These are phyloP conservation scores for Montipora sp. DNA, from an alignment of 64 coral and sea anemone genomes.

Conservation along the genomic window DNA sequence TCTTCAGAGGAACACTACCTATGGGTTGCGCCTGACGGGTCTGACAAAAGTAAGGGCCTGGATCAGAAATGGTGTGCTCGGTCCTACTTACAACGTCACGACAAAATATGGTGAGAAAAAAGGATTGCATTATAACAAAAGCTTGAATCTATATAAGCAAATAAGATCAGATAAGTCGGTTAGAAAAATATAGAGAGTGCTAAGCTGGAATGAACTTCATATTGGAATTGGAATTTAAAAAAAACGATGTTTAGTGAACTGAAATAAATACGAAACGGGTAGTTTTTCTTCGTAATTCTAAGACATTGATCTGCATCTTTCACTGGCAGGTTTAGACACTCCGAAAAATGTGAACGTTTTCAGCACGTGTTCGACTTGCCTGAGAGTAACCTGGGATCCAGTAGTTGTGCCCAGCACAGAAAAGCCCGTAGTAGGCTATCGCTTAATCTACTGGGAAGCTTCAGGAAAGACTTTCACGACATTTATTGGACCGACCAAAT, in stretches of 20 bases:
- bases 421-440: conserved; percentile 35
- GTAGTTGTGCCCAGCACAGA: neutral
- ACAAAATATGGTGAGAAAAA: conserved; percentile 72
- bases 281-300: too few species aligned
- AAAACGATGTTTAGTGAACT: too few species aligned
- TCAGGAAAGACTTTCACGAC: neutral
- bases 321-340: conserved; percentile 21
- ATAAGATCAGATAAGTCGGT: too few species aligned
- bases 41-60: conserved; percentile 70
- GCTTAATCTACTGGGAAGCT: conserved; percentile 4
- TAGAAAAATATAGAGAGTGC: too few species aligned
- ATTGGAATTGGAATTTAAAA: too few species aligned
- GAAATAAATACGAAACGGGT: too few species aligned
- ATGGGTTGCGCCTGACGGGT: conserved; percentile 74
- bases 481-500: conserved; percentile 25
- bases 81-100: conserved; percentile 59
- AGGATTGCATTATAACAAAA: neutral
- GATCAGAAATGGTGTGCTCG: conserved; percentile 70
- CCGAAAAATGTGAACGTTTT: conserved; percentile 51
- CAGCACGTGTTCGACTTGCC: conserved; percentile 50
- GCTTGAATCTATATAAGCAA: too few species aligned
- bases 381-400: conserved; percentile 66
- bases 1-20: conserved; percentile 75
- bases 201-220: too few species aligned
- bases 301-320: neutral